These are phyloP conservation scores for Melinopterus prodromus DNA, from an alignment of 2,888 invertebrate species.

Conservation along the genomic window DNA sequence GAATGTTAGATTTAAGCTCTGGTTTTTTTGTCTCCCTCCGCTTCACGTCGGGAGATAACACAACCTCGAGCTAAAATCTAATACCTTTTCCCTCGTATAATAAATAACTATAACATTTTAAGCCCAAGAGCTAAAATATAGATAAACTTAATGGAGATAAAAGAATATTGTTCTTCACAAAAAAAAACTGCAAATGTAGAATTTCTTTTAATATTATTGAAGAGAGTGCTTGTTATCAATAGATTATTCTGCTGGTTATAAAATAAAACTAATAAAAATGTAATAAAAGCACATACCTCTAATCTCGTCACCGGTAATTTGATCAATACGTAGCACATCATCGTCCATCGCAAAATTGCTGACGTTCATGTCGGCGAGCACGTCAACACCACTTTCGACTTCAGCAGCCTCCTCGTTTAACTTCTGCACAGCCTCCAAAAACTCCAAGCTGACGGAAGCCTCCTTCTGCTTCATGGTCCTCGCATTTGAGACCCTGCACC, in stretches of 20 bases:
- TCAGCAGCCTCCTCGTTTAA: conserved; percentile 40
- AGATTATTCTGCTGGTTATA: background rate
- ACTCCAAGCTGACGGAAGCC: conserved; percentile 44
- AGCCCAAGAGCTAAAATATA: too few relatives aligned
- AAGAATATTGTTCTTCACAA: too few relatives aligned
- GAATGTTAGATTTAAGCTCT: too few relatives aligned
- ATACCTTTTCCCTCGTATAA: too few relatives aligned
- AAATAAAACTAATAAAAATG: background rate
- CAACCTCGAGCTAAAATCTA: too few relatives aligned
- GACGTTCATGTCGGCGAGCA: conserved; percentile 49
- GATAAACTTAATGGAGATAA: too few relatives aligned
- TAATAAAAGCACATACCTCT: conserved; percentile 19
- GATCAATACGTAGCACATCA: conserved; percentile 36
- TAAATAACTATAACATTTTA: too few relatives aligned
- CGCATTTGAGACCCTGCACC: conserved; percentile 49
- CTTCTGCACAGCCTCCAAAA: conserved; percentile 33
- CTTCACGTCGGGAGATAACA: too few relatives aligned
- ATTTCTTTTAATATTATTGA: too few relatives aligned
- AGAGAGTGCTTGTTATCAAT: too few relatives aligned
- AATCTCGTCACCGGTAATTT: conserved; percentile 43
- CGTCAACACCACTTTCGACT: conserved; percentile 56
- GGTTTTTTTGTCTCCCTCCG: too few relatives aligned
- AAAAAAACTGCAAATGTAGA: too few relatives aligned
- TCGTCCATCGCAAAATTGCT: conserved; percentile 37
- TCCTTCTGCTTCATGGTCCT: conserved; percentile 43